These are phyloP conservation scores for Leptopilina syphax DNA, from an alignment of 2,888 invertebrate species.

Conservation along the genomic window DNA sequence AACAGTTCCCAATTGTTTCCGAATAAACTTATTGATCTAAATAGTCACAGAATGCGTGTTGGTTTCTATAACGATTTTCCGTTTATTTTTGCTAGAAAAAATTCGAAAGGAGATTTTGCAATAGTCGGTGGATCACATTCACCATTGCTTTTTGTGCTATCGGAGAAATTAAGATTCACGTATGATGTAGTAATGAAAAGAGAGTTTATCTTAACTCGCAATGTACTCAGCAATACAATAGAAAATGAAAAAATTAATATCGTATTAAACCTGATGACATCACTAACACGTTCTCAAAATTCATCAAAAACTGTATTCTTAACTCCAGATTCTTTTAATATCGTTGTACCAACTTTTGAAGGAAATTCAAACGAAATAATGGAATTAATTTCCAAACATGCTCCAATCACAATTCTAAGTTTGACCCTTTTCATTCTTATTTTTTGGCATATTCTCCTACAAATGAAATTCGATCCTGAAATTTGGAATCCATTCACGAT, in stretches of 20 bases:
- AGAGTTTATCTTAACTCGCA: background rate
- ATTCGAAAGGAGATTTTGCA: background rate
- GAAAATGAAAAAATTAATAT: too few relatives aligned
- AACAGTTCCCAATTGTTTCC: background rate
- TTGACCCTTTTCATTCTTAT: background rate
- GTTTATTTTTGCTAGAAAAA: background rate
- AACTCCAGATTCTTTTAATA: too few relatives aligned
- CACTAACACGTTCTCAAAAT: too few relatives aligned
- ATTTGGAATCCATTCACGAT: background rate
- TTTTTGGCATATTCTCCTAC: background rate
- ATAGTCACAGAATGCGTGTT: background rate
- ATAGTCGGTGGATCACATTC: background rate
- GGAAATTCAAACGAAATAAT: background rate
- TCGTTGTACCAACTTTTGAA: too few relatives aligned
- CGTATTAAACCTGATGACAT: too few relatives aligned
- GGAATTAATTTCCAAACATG: too few relatives aligned
- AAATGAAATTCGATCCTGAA: background rate
- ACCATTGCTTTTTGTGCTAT: too few relatives aligned
- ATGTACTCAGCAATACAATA: too few relatives aligned
- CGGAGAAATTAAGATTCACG: background rate
- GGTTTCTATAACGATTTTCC: background rate
- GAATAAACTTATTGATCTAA: background rate
- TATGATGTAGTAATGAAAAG: background rate
- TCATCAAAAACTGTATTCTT: too few relatives aligned
- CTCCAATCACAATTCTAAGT: background rate